These are phyloP conservation scores for Subanguina moxae DNA, from an alignment of 1,140 invertebrate species.

Conservation along the genomic window DNA sequence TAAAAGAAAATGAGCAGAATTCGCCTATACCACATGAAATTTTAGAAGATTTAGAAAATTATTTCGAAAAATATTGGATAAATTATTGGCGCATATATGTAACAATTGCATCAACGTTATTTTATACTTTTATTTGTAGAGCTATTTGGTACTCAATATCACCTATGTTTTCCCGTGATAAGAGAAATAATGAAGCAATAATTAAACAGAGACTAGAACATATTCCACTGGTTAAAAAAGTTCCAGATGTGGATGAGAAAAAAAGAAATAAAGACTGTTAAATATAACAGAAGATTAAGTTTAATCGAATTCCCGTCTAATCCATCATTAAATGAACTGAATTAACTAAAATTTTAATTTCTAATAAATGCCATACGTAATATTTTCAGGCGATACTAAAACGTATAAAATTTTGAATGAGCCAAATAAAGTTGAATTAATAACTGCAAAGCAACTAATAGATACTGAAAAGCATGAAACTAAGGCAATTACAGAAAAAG, in stretches of 20 bases:
- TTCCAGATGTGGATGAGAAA: background rate
- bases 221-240: background rate
- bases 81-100: conserved; percentile 43
- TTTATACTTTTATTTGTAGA: conserved; percentile 32
- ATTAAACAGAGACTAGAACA: too few species aligned
- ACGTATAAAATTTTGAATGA: conserved; percentile 21
- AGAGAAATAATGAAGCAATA: too few species aligned
- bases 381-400: conserved; percentile 32
- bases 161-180: background rate
- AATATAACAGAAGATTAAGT: too few species aligned
- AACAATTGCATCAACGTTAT: conserved; percentile 29
- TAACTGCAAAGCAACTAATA: too few species aligned
- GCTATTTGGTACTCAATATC: conserved; percentile 28
- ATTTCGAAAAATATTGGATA: conserved; percentile 30
- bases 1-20: conserved; percentile 26
- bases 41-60: conserved; percentile 28
- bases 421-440: too few species aligned
- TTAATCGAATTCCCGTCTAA: conserved; percentile 19
- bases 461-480: too few species aligned
- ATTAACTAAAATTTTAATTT: conserved; percentile 30
- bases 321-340: conserved; percentile 20
- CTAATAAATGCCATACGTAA: conserved; percentile 31
- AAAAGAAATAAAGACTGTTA: background rate
- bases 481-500: too few species aligned
- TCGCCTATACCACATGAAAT: conserved; percentile 32